These are phyloP conservation scores for Leptoclinus maculatus DNA, from an alignment of 2,797 vertebrate genomes.

Conservation along the genomic window DNA sequence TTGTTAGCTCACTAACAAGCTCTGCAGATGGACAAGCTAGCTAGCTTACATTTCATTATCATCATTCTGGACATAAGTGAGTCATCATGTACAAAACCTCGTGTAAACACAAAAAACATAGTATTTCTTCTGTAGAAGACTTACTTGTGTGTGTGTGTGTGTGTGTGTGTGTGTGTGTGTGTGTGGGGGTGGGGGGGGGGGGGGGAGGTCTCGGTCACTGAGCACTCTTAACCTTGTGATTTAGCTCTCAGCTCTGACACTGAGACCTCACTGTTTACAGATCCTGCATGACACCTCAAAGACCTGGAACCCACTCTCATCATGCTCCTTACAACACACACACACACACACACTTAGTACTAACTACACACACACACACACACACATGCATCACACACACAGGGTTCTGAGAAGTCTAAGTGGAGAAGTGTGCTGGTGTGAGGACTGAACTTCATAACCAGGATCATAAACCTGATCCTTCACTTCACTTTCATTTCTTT, in stretches of 20 bases:
- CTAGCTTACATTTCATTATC: too few species aligned
- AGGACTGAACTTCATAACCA: slow-evolving; percentile 12
- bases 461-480: background rate
- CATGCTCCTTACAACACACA: slow-evolving; percentile 34
- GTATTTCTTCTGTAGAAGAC: too few species aligned
- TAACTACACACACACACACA: slow-evolving; percentile 29
- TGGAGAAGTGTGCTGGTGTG: slow-evolving; percentile 49
- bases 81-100: too few species aligned
- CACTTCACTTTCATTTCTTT: background rate
- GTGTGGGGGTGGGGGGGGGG: too few species aligned
- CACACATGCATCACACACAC: slow-evolving; percentile 2
- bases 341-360: slow-evolving; percentile 21
- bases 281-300: slow-evolving; percentile 48
- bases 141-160: background rate
- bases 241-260: slow-evolving; percentile 68
- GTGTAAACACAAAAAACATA: too few species aligned
- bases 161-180: background rate
- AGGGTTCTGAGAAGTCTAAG: slow-evolving; percentile 39
- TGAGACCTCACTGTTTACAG: slow-evolving; percentile 65
- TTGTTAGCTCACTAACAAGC: too few species aligned
- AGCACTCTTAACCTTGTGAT: slow-evolving; percentile 41
- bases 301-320: slow-evolving; percentile 48
- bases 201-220: too few species aligned
- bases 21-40: too few species aligned
- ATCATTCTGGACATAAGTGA: too few species aligned